Evolutionary conservation across 1,140 invertebrate species (phyloP).

Genomic region (Drepana arcuata): DNA sequence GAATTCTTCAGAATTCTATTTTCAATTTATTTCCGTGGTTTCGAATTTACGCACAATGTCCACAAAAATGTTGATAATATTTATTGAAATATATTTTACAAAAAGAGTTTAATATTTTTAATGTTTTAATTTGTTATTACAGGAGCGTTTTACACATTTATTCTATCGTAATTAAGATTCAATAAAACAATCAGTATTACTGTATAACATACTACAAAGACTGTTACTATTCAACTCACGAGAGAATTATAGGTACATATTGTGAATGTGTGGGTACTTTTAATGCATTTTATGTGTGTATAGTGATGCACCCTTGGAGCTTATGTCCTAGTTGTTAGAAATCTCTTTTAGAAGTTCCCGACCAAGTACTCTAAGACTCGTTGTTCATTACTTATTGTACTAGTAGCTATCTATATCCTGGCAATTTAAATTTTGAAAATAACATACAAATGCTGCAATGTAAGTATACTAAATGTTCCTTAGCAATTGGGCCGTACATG

Average conservation of each 20-base stretch:
- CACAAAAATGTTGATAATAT: slow-evolving; percentile 63
- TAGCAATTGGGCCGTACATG: too few relatives aligned
- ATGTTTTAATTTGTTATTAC: too few relatives aligned
- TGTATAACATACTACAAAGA: slow-evolving; percentile 58
- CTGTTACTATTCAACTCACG: slow-evolving; percentile 59
- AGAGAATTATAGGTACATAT: slow-evolving; percentile 48
- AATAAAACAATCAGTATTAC: slow-evolving; percentile 51
- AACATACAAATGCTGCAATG: too few relatives aligned
- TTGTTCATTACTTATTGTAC: slow-evolving; percentile 32
- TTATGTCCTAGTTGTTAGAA: slow-evolving; percentile 65
- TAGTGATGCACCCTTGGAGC: slow-evolving; percentile 59
- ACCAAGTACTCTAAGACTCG: slow-evolving; percentile 68
- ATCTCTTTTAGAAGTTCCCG: slow-evolving; percentile 62
- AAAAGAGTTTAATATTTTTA: slow-evolving; percentile 32
- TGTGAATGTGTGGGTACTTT: slow-evolving; percentile 32
- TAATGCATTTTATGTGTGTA: slow-evolving; percentile 47
- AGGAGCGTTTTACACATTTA: too few relatives aligned
- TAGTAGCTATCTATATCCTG: too few relatives aligned
- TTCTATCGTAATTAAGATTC: too few relatives aligned
- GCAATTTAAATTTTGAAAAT: too few relatives aligned
- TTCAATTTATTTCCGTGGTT: slow-evolving; percentile 14
- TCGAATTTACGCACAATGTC: slow-evolving; percentile 56
- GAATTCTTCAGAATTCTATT: slow-evolving; percentile 8
- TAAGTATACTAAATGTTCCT: too few relatives aligned
- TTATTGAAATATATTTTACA: slow-evolving; percentile 36